These are phyloP conservation scores for Alligator sinensis DNA, from an alignment of 2,113 vertebrate genomes.

Conservation along the genomic window DNA sequence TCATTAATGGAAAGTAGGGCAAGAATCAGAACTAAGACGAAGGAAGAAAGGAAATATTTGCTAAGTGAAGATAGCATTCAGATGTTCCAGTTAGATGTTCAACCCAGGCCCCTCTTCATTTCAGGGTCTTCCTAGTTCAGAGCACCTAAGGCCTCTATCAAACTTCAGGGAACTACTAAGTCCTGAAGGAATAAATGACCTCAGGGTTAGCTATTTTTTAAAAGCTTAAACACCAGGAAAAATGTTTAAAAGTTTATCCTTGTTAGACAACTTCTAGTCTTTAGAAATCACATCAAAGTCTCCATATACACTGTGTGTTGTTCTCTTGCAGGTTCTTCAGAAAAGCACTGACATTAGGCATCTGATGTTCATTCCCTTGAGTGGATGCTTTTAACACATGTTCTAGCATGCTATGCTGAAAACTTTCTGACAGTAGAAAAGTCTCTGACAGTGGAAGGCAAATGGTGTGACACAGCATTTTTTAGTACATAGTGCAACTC, in stretches of 20 bases:
- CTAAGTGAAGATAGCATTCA: neutral
- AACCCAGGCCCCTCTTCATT: neutral
- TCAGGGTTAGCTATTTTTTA: neutral
- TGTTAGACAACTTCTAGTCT: neutral
- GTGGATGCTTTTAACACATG: neutral
- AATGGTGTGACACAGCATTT: neutral
- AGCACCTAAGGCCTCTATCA: neutral
- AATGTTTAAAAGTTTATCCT: neutral
- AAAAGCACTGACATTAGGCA: accelerated
- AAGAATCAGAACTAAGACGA: neutral
- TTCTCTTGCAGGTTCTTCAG: neutral
- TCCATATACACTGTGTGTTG: neutral
- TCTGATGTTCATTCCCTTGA: neutral
- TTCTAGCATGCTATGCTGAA: no score
- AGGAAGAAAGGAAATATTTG: neutral
- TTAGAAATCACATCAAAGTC: neutral
- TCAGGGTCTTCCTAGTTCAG: neutral
- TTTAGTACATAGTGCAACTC: neutral
- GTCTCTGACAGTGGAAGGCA: neutral
- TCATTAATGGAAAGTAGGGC: neutral
- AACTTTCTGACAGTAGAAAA: neutral
- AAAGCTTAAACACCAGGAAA: neutral
- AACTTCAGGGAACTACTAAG: neutral
- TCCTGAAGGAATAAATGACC: neutral
- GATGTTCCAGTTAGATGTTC: neutral